Conservation (phyloP, 2,797 vertebrate species). For the Enteromius afrohamiltoni region DNA sequence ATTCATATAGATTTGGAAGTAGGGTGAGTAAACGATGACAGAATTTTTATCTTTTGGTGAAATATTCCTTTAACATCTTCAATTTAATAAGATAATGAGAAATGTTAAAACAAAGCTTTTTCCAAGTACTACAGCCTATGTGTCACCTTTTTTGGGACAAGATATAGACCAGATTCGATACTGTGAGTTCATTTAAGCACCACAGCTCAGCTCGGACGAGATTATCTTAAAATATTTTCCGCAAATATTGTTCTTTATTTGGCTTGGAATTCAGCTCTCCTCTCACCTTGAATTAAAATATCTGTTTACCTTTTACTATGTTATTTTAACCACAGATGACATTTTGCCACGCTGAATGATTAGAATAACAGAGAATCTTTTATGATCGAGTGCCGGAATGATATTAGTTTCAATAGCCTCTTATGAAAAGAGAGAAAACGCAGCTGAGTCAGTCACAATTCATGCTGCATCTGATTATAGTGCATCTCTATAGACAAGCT, state of each 20-base stretch:
- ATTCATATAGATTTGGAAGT: no score
- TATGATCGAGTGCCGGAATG: constrained; percentile 48
- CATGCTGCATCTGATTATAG: constrained; percentile 49
- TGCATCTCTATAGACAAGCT: constrained; percentile 55
- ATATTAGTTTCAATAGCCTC: constrained; percentile 58
- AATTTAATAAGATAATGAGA: not conserved
- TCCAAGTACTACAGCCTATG: not conserved
- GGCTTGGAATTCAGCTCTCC: constrained; percentile 51
- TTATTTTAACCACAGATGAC: constrained; percentile 50
- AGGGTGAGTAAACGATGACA: no score
- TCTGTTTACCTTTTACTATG: constrained; percentile 18
- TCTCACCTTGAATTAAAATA: constrained; percentile 43
- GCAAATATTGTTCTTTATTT: constrained; percentile 50
- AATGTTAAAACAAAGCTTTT: not conserved
- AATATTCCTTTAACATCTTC: no score
- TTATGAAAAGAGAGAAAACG: constrained; percentile 42
- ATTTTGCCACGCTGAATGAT: constrained; percentile 53
- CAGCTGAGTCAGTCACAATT: constrained; percentile 43
- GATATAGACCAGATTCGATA: not conserved
- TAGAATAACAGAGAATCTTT: constrained; percentile 46
- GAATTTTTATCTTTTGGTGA: no score
- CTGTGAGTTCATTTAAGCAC: not conserved
- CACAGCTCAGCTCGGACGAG: not conserved
- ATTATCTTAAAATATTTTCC: not conserved
- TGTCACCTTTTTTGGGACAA: not conserved